Evolutionary conservation across 2,888 invertebrate genomes (phyloP), one percentile per base, ranked within the genome.

Genomic region (Nomada fucata): DNA sequence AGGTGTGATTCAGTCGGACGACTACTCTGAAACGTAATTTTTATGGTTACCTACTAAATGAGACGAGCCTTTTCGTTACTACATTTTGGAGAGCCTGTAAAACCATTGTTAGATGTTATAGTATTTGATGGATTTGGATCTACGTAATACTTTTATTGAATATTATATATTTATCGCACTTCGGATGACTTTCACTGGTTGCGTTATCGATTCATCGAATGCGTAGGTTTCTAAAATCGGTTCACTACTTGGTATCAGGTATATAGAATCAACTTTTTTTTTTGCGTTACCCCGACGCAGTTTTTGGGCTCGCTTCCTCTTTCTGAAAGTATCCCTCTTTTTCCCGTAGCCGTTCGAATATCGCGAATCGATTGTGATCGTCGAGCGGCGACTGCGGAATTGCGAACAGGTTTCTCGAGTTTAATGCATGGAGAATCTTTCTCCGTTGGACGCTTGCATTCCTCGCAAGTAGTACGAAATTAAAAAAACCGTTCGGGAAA

Each of bases 351-450:
- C 0, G 7, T n/a, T 53, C 2, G 2, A 53, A 53, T n/a, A 20
- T n/a, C 53, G 9, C n/a, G 53, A 53, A 42, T n/a, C n/a, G 15
- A n/a, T 42, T 18, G 4, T 29, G 13, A 61, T n/a, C 9, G 29
- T 59, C n/a, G 18, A 59, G n/a, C 26, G 15, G 23, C 10, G 4
- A 9, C 5, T 26, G 11, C n/a, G 42, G 11, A 42, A 61, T n/a
- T 42, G 42, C 11, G 60, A 42, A 61, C 60, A n/a, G 60, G 60
- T 61, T 59, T 59, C 18, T 18, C 29, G 59, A 36, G 18, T 59
- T 36, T 9, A 18, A 29, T 9, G 29, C 18, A 9, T 18, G 29
- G 29, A 29, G 0, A 53, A 53, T n/a, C 10, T n/a, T 53, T 20
- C 53, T 20, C 18, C 18, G 18, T 50, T 13, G 50, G 5, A 13